phyloP scores from a whole-genome alignment of 1,140 invertebrate species.

The Cydia pomonella region DNA sequence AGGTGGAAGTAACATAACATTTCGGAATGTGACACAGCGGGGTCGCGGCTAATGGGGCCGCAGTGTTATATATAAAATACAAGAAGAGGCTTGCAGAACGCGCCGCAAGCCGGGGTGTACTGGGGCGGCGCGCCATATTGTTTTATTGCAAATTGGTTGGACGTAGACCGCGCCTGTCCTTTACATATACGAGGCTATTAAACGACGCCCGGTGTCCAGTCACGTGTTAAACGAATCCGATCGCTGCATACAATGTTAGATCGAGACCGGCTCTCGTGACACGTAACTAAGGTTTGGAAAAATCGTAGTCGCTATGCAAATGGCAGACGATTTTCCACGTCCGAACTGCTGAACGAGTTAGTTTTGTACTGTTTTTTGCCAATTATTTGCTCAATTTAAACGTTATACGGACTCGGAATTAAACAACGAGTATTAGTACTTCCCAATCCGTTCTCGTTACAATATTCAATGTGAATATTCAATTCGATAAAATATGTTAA shows the following conservation, averaged over 20 bases:
- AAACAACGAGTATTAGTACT: neutral
- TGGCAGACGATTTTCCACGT: constrained; percentile 17
- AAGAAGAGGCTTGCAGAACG: constrained; percentile 56
- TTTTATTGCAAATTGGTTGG: constrained; percentile 80
- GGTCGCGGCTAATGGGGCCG: constrained; percentile 58
- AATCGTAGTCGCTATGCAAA: constrained; percentile 33
- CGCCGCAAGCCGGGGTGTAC: constrained; percentile 57
- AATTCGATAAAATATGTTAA: too few species aligned
- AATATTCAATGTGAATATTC: neutral
- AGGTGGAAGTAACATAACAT: constrained; percentile 46
- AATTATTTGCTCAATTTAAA: constrained; percentile 22
- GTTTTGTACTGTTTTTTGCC: neutral
- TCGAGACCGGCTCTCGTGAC: constrained; percentile 48
- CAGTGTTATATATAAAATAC: constrained; percentile 67
- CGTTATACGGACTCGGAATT: constrained; percentile 8
- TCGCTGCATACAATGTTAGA: constrained; percentile 69
- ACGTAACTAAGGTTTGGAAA: constrained; percentile 43
- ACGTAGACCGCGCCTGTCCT: constrained; percentile 73
- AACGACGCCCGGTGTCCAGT: constrained; percentile 71
- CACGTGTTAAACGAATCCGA: constrained; percentile 78
- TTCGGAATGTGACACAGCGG: constrained; percentile 60
- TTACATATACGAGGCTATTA: constrained; percentile 79
- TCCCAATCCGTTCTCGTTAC: neutral
- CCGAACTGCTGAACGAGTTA: constrained; percentile 22
- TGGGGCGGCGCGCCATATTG: constrained; percentile 67